Percentiles rank a stretch among this genome's conserved stretches.
These are phyloP conservation scores for Synergus gifuensis DNA, from an alignment of 2,888 invertebrate genomes.

Conservation along the genomic window DNA sequence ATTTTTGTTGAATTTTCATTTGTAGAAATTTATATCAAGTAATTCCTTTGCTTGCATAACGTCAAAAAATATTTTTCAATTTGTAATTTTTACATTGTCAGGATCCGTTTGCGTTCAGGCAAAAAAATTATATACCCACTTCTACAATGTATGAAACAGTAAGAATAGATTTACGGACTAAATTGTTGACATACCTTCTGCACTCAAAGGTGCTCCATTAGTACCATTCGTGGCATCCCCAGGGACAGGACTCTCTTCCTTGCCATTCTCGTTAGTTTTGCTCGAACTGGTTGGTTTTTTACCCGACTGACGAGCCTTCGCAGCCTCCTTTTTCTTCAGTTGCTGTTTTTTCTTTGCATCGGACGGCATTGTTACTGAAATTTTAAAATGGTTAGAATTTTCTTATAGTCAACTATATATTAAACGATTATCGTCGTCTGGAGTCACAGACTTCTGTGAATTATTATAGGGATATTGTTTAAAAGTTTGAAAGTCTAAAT, in stretches of 20 bases:
- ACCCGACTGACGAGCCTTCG: slow-evolving; percentile 84
- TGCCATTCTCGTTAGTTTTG: slow-evolving; percentile 75
- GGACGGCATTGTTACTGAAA: slow-evolving; percentile 90
- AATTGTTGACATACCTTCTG: slow-evolving; percentile 81
- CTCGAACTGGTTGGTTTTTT: slow-evolving; percentile 64
- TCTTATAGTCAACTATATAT: background rate
- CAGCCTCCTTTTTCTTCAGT: slow-evolving; percentile 97
- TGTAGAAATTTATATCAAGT: too few species aligned
- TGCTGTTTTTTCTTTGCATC: slow-evolving; percentile 99
- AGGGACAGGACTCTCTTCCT: slow-evolving; percentile 79
- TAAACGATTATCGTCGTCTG: slow-evolving; percentile 28
- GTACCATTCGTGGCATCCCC: slow-evolving; percentile 79
- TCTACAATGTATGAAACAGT: too few species aligned
- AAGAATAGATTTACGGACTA: background rate
- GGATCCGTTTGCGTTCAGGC: too few species aligned
- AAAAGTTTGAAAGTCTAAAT: too few species aligned
- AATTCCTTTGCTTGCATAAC: too few species aligned
- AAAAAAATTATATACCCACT: too few species aligned
- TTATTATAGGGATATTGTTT: too few species aligned
- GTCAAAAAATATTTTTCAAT: too few species aligned
- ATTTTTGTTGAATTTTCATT: too few species aligned
- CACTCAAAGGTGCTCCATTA: slow-evolving; percentile 81
- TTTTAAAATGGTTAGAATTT: slow-evolving; percentile 10
- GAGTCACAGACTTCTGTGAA: background rate
- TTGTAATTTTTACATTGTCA: too few species aligned